Evolutionary conservation across 1,140 invertebrate genomes (phyloP), one percentile per base, ranked within the genome.

Genomic region (Drosophila nikananu): DNA sequence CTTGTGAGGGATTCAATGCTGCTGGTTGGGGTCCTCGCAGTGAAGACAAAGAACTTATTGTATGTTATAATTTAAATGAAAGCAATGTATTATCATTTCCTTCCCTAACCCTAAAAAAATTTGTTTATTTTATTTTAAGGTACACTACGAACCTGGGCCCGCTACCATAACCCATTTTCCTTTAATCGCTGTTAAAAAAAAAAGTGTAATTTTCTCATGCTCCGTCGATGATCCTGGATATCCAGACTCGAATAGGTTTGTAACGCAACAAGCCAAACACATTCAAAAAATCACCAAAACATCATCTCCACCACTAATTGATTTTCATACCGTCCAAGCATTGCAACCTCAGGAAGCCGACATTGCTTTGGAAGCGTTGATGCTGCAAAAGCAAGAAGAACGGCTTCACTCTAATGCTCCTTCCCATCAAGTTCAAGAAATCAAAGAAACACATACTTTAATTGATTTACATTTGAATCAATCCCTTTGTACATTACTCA

Each of bases 21-120:
- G 97, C 97, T 17, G 97, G 97, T 13, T 98, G 97, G 96, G 97
- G 97, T 37, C 94, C 95, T 13, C 94, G 95, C 70, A 97, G 97
- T 9, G 94, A 95, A 27, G 95, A 95, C 59, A 95, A 95, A 12
- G 95, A 97, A 77, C 94, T 98, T 12, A 77, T 91, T 77, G 92
- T 93, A 54, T 32, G 82, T 67, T 21, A 9, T 17, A 17, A n/a
- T 13, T 15, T 13, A 7, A 7, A 17, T 15, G n/a, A 15, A 37
- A 12, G 4, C 12, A 27, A n/a, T 8, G 7, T 41, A 13, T 58
- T 27, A 5, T 27, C 5, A 57, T 32, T 13, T 65, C 5, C 4
- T 12, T 39, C 21, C 21, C 5, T 57, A 44, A 10, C 35, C 10
- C 12, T 15, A 1, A 49, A 1, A 49, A 21, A 17, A 13, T 35